Conservation (phyloP, 1,140 invertebrate species). For the Glomeris maerens region DNA sequence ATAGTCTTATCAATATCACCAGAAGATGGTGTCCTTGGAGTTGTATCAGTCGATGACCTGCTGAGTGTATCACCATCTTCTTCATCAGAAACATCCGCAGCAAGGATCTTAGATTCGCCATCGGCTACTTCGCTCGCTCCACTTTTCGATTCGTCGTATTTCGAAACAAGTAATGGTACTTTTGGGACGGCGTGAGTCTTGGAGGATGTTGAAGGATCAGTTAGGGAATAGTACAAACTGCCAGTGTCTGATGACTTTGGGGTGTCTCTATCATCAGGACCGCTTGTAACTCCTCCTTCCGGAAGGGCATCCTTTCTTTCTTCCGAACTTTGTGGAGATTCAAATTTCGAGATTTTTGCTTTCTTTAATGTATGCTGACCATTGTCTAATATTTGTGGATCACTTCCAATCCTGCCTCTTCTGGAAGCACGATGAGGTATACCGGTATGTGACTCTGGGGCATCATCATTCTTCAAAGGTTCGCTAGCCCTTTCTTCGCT, state of each 20-base stretch:
- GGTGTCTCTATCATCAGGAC: too few relatives aligned
- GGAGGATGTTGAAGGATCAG: constrained; percentile 13
- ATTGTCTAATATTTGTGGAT: background rate
- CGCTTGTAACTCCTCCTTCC: constrained; percentile 4
- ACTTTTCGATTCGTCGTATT: constrained; percentile 11
- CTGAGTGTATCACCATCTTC: constrained; percentile 11
- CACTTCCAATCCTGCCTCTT: background rate
- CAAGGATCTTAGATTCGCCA: constrained; percentile 11
- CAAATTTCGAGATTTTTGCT: background rate
- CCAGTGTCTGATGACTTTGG: constrained; percentile 2
- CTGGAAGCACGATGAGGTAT: too few relatives aligned
- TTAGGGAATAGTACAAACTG: constrained; percentile 8
- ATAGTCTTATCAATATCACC: constrained; percentile 9
- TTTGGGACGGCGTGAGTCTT: constrained; percentile 16
- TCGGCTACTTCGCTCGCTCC: constrained; percentile 4
- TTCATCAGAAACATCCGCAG: background rate
- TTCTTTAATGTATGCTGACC: background rate
- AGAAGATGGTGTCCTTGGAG: constrained; percentile 9
- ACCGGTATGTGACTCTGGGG: too few relatives aligned
- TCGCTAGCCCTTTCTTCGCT: background rate
- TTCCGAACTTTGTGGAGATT: constrained; percentile 9
- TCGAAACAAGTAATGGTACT: constrained; percentile 15
- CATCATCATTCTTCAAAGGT: too few relatives aligned
- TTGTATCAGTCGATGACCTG: constrained; percentile 18
- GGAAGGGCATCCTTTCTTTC: constrained; percentile 7